phyloP scores from a whole-genome alignment of 53 echinoderm and acorn worm genomes.

The Hippasteria phrygiana region DNA sequence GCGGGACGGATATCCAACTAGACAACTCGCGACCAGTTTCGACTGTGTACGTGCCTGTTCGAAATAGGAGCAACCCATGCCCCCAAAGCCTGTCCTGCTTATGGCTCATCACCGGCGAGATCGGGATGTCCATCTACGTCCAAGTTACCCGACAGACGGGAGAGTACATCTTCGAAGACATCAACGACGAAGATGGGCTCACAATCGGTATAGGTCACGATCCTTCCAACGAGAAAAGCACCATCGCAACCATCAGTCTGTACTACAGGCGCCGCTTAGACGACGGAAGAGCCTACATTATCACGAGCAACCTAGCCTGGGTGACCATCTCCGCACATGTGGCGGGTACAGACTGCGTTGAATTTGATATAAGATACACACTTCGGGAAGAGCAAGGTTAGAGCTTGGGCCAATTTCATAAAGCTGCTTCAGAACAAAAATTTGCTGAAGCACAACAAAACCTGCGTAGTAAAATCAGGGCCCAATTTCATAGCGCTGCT shows the following conservation, averaged over 20 bases:
- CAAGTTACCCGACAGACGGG: neutral
- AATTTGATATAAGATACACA: neutral
- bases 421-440: no score
- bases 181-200: neutral
- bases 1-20: no score
- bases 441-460: no score
- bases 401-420: neutral
- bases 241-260: neutral
- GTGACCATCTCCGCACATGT: conserved; percentile 7
- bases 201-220: conserved; percentile 3
- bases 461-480: no score
- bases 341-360: neutral
- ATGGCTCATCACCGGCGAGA: conserved; percentile 16
- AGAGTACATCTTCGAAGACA: neutral
- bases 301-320: conserved; percentile 24
- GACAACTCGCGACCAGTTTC: no score
- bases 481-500: no score
- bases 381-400: conserved; percentile 25
- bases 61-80: neutral
- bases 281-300: conserved; percentile 27
- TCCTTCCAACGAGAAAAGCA: neutral
- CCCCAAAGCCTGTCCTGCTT: neutral
- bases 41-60: no score
- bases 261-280: neutral
- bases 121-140: neutral